A percentile compares a stretch with the other conserved stretches of the same genome.
These are phyloP conservation scores for Drosophila parthenogenetica DNA, from an alignment of 2,888 invertebrate genomes.

Conservation along the genomic window DNA sequence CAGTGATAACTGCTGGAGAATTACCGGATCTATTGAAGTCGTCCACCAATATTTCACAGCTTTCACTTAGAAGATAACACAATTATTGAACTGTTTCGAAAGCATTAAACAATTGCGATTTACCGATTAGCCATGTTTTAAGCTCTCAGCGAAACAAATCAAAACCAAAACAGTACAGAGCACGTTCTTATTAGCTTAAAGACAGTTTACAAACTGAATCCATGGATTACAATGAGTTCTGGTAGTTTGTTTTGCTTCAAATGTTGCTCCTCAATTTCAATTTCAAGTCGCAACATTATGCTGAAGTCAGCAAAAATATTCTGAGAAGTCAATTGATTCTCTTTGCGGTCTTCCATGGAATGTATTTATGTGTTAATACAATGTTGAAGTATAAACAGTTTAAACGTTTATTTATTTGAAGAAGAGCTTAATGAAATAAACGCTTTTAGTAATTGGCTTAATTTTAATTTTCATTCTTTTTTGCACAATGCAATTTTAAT, in stretches of 20 bases:
- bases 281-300: slow-evolving; percentile 14
- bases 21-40: not conserved
- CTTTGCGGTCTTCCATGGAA: not conserved
- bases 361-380: too few relatives aligned
- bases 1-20: not conserved
- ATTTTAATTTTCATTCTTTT: not conserved
- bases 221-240: not conserved
- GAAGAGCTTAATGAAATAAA: not conserved
- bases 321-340: slow-evolving; percentile 12
- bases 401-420: too few relatives aligned
- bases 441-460: not conserved
- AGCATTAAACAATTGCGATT: not conserved
- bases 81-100: not conserved
- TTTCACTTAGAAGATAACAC: slow-evolving; percentile 36
- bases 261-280: slow-evolving; percentile 11
- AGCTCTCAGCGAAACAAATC: not conserved
- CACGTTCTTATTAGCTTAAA: slow-evolving; percentile 32
- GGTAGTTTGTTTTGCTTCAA: not conserved
- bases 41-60: slow-evolving; percentile 32
- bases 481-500: not conserved
- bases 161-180: not conserved
- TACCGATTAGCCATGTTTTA: slow-evolving; percentile 31
- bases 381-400: not conserved
- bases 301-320: slow-evolving; percentile 38
- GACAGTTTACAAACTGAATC: slow-evolving; percentile 46